Evolutionary conservation across 2,113 vertebrate species (phyloP), one percentile per base, ranked within the genome.

Genomic region (Raja brachyura): DNA sequence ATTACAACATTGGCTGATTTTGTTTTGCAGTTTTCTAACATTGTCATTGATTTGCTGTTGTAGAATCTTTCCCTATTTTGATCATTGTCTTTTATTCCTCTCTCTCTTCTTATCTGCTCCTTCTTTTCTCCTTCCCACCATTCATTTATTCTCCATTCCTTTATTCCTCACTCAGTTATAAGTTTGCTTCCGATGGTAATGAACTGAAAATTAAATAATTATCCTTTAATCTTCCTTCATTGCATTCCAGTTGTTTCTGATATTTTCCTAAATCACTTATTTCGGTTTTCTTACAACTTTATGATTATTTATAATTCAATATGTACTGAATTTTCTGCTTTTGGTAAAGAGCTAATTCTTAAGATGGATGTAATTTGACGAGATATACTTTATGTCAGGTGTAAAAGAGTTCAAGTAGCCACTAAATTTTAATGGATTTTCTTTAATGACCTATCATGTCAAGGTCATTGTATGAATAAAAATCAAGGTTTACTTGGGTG

Each of bases 381-480:
- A 73, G 20, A 1, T 25, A 73, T 73, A 73, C 22, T 92, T 92
- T 48, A 11, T 73, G 22, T 61, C 66, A 90, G 63, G 18, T 73
- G 59, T 13, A 22, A 10, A 88, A 88, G 25, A 88, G 25, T 59
- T 85, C n/a, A n/a, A 39, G 28, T 74, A 28, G 33, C 22, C 39
- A 13, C 18, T 73, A 73, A 25, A 54, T 92, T 48, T 92, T 25
- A 48, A 92, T 10, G 54, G 22, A 77, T 77, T 31, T 33, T 54
- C 70, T 54, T 92, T 28, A n/a, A n/a, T n/a, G n/a, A n/a, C 11
- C 33, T 5, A 54, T 20, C 48, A 8, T 9, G 9, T 54, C 66
- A 92, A 14, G 90, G 73, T 11, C 9, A 48, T 92, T 92, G 61
- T 92, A 74, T 90, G 54, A 83, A 83, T n/a, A 31, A 66, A 88